Percentiles rank a stretch among this genome's conserved stretches.
Conservation (phyloP, 1,140 invertebrate genomes). For the Bombus fervidus region DNA sequence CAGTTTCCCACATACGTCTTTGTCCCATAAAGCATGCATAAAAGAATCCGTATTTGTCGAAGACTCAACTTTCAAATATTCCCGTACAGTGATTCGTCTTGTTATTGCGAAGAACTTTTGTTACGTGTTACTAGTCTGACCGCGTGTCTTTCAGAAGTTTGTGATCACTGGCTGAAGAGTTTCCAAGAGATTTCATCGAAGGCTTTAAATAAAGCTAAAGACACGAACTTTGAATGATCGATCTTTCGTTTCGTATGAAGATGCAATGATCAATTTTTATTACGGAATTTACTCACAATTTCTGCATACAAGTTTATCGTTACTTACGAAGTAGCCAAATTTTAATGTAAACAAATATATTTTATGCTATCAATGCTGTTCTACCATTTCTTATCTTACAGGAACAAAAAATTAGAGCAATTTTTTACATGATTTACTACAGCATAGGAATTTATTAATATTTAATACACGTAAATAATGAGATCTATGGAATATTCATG, state of each 20-base stretch:
- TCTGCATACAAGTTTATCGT: no score
- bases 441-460: background rate
- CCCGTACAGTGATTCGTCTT: background rate
- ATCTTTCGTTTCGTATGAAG: background rate
- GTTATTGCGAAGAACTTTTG: background rate
- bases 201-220: no score
- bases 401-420: background rate
- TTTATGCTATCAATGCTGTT: background rate
- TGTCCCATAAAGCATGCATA: background rate
- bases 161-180: background rate
- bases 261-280: background rate
- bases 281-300: background rate
- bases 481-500: slow-evolving; percentile 32
- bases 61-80: background rate
- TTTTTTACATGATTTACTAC: background rate
- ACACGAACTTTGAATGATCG: no score
- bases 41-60: slow-evolving; percentile 2
- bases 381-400: no score
- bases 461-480: slow-evolving; percentile 12
- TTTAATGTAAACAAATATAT: background rate
- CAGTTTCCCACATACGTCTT: background rate
- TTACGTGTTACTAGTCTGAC: no score
- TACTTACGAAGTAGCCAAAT: no score
- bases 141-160: background rate
- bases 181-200: background rate